A percentile compares a stretch with the other conserved stretches of the same genome.
Conservation (phyloP, 2,888 invertebrate species). For the Drosophila tanythrix region DNA sequence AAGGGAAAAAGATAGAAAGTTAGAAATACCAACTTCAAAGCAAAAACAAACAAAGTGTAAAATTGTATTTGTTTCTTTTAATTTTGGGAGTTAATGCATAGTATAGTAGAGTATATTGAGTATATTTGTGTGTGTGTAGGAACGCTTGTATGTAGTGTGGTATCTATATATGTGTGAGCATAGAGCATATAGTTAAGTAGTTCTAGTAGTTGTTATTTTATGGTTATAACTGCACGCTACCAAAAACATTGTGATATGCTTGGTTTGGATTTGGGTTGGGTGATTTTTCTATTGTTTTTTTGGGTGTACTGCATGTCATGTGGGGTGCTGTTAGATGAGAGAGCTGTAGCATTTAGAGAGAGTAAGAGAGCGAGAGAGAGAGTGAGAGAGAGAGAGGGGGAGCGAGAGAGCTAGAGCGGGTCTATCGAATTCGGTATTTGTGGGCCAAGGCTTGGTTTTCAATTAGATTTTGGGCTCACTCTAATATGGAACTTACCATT, state of each 20-base stretch:
- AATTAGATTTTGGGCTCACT: slow-evolving; percentile 26
- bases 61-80: slow-evolving; percentile 21
- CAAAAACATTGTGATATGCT: slow-evolving; percentile 33
- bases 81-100: slow-evolving; percentile 30
- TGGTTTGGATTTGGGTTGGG: slow-evolving; percentile 18
- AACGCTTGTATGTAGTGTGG: slow-evolving; percentile 23
- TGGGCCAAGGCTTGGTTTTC: slow-evolving; percentile 35
- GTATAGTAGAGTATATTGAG: slow-evolving; percentile 8
- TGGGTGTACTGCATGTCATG: slow-evolving; percentile 44
- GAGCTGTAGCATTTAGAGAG: slow-evolving; percentile 9
- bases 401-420: slow-evolving; percentile 16
- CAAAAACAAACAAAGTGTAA: slow-evolving; percentile 54
- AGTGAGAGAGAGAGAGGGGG: slow-evolving; percentile 3
- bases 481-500: slow-evolving; percentile 93
- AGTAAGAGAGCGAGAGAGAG: slow-evolving; percentile 1
- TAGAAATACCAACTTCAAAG: slow-evolving; percentile 46
- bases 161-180: slow-evolving; percentile 39
- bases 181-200: slow-evolving; percentile 44
- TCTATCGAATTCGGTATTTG: slow-evolving; percentile 42
- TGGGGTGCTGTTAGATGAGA: slow-evolving; percentile 42
- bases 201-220: slow-evolving; percentile 27
- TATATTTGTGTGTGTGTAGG: slow-evolving; percentile 18
- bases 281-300: background rate
- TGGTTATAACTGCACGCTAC: slow-evolving; percentile 42
- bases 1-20: slow-evolving; percentile 16